Evolutionary conservation across 2,797 vertebrate genomes (phyloP).

Genomic region (Pangasius larnaudii): DNA sequence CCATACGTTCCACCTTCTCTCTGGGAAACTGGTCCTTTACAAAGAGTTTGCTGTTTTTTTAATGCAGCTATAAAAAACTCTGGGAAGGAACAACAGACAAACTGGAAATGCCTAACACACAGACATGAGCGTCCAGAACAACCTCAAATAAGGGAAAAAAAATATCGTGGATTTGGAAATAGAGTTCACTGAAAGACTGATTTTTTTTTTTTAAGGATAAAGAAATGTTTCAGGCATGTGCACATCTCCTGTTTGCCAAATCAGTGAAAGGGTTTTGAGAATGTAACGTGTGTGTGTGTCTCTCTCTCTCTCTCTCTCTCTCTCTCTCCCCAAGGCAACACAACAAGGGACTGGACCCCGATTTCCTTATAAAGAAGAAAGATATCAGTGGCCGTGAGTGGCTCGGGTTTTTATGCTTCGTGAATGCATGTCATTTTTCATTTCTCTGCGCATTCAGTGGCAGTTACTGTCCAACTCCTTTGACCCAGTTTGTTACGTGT

Average conservation of each 20-base stretch:
- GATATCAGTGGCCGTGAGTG: conserved; percentile 59
- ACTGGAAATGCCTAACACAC: conserved; percentile 26
- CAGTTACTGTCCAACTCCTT: neutral
- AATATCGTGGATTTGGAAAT: neutral
- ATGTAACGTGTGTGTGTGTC: conserved; percentile 25
- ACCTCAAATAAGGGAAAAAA: neutral
- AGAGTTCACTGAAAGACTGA: neutral
- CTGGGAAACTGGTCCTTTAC: conserved; percentile 46
- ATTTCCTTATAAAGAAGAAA: conserved; percentile 59
- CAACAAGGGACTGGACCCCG: conserved; percentile 41
- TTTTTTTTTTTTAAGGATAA: neutral
- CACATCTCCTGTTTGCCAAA: conserved; percentile 12
- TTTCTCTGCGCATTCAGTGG: neutral
- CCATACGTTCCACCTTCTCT: conserved; percentile 44
- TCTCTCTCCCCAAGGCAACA: conserved; percentile 8
- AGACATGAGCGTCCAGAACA: neutral
- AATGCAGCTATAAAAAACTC: conserved; percentile 54
- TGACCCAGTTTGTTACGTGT: conserved; percentile 21
- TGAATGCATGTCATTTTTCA: conserved; percentile 6
- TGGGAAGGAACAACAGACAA: conserved; percentile 43
- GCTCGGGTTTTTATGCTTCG: conserved; percentile 11
- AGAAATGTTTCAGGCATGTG: neutral
- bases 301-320: neutral
- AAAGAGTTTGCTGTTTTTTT: conserved; percentile 58
- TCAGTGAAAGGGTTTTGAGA: conserved; percentile 15